phyloP scores from a whole-genome alignment of 2,888 invertebrate genomes.

The Ophion slaviceki region DNA sequence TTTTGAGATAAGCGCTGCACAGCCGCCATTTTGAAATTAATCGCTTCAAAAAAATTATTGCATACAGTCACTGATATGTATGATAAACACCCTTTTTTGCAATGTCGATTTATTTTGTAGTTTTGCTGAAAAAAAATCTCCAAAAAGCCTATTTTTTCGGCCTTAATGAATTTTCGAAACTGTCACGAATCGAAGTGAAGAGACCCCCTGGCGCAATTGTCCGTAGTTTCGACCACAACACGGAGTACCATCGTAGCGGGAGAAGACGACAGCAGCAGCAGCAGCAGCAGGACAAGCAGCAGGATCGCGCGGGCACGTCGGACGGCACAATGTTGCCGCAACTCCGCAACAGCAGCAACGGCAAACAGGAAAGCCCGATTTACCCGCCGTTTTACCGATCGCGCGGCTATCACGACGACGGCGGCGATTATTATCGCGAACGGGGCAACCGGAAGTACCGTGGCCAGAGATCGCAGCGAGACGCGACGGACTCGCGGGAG shows the following conservation, averaged over 20 bases:
- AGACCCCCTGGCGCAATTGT: conserved; percentile 20
- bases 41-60: too few species aligned
- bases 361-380: conserved; percentile 71
- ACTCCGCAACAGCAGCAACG: conserved; percentile 75
- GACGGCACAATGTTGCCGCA: conserved; percentile 78
- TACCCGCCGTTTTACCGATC: conserved; percentile 76
- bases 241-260: conserved; percentile 76
- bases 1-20: too few species aligned
- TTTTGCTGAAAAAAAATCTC: too few species aligned
- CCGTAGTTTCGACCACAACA: conserved; percentile 71
- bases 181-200: neutral
- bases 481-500: conserved; percentile 65
- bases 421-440: conserved; percentile 75
- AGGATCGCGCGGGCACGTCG: conserved; percentile 72
- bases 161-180: neutral
- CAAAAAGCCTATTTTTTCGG: too few species aligned
- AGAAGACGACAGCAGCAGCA: conserved; percentile 75
- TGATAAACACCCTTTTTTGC: too few species aligned
- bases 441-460: conserved; percentile 78
- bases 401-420: conserved; percentile 75
- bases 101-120: too few species aligned
- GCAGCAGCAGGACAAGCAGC: conserved; percentile 73
- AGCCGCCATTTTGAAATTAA: too few species aligned
- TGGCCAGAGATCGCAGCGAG: conserved; percentile 77
- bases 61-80: too few species aligned